These are phyloP conservation scores for Shargacucullia verbasci DNA, from an alignment of 2,888 invertebrate genomes.

Conservation along the genomic window DNA sequence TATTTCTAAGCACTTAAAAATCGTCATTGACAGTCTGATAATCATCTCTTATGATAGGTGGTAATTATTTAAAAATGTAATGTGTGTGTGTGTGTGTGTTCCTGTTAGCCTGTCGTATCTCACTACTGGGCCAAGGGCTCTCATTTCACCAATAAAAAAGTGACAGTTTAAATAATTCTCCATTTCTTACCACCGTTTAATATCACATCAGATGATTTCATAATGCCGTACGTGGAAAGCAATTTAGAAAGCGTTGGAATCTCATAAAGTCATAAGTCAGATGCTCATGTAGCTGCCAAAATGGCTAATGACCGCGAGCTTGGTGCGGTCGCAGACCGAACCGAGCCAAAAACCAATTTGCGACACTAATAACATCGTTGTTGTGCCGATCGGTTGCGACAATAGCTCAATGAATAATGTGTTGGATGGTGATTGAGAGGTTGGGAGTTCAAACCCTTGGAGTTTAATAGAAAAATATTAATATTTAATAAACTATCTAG, in stretches of 20 bases:
- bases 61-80: no score
- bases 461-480: neutral
- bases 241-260: constrained; percentile 64
- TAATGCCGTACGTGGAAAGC: constrained; percentile 49
- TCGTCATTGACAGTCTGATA: no score
- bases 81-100: no score
- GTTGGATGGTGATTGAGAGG: constrained; percentile 8
- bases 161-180: constrained; percentile 4
- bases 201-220: constrained; percentile 46
- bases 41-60: no score
- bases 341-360: constrained; percentile 88
- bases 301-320: constrained; percentile 85
- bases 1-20: no score
- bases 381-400: constrained; percentile 62
- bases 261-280: constrained; percentile 80
- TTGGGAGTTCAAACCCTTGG: neutral
- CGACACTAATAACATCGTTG: constrained; percentile 78
- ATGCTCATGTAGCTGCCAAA: constrained; percentile 78
- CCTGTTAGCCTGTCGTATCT: no score
- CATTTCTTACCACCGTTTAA: constrained; percentile 34
- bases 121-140: no score
- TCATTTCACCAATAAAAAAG: no score
- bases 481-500: no score
- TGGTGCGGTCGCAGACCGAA: constrained; percentile 77
- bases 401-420: constrained; percentile 17